Conservation (phyloP, 2,113 vertebrate genomes). For the Pangasianodon hypophthalmus region DNA sequence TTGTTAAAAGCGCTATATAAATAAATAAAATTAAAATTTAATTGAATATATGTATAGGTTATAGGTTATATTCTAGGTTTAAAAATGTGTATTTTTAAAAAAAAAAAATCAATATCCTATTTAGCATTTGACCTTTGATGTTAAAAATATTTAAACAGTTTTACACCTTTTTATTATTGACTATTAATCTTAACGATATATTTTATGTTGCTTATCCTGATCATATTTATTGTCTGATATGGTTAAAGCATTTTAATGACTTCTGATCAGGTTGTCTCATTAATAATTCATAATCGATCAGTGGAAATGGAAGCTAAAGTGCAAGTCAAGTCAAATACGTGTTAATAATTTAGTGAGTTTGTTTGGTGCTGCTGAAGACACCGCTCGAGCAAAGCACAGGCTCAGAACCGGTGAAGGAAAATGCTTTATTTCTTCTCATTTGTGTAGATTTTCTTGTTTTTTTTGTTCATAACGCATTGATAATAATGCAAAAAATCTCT, state of each 20-base stretch:
- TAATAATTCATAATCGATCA: neutral
- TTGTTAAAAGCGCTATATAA: neutral
- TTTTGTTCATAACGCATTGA: neutral
- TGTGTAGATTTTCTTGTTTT: neutral
- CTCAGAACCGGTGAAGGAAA: neutral
- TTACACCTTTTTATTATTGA: neutral
- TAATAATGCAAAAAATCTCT: neutral
- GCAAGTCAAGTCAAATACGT: neutral
- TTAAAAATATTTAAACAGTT: neutral
- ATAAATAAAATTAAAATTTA: neutral
- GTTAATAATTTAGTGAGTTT: neutral
- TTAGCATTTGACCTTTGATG: neutral
- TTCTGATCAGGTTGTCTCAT: neutral
- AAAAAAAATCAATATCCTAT: neutral
- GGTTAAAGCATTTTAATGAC: neutral
- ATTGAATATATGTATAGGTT: no score
- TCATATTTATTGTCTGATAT: neutral
- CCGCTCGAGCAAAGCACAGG: neutral
- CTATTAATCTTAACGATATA: neutral
- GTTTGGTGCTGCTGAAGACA: neutral
- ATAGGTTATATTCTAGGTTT: no score
- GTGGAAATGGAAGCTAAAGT: conserved; percentile 14
- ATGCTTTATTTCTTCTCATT: neutral
- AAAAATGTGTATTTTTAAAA: neutral
- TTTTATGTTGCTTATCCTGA: neutral